Base-by-base conservation (phyloP, 1,140 invertebrate species). In the Scaptomyza hsui region DNA sequence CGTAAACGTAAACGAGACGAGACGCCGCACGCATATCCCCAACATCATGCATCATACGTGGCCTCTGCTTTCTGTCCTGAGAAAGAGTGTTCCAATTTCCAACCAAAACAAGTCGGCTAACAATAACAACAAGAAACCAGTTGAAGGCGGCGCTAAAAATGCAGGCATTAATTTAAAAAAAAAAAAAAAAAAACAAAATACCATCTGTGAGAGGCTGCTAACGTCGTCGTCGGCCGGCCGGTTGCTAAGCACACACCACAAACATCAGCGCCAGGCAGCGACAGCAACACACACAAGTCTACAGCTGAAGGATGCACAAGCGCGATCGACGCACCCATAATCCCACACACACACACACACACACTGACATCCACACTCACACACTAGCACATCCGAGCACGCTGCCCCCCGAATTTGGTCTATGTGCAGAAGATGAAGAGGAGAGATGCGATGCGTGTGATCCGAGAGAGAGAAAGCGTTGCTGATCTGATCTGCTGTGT, bases 31-130 rank as follows among this genome's bases (percentile, higher is more conserved):
- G 52, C 69, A 75, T 81, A 86, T 90, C 89, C 89, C 89, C 89
- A 90, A 89, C 89, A 90, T 90, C 88, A 90, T 85, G 82, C 89
- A 83, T 81, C 88, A 89, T 82, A 90, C 78, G 88, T 90, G 89
- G 89, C 89, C 89, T 90, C 89, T 90, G 89, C 76, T 82, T 72
- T 90, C 72, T 67, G 59, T 70, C 37, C 7, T 86, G 82, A 86
- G 82, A 86, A 88, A 70, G 82, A 88, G 72, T 61, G 61, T 51
- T 51, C 49, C 16, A 26, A 59, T 42, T 21, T 26, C 35, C 47
- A 45, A 70, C 26, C 32, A 16, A 72, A 70, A 57, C 52, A 57
- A 48, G 62, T 32, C 53, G 62, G 62, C 53, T 37, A 37, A 37
- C 32, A 37, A 45, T 45, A 49, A 48, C 6, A 24, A 24, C 45